Percentiles rank a stretch among this genome's conserved stretches.
phyloP scores from a whole-genome alignment of 2,888 invertebrate genomes.

The Linnaemya tessellans region DNA sequence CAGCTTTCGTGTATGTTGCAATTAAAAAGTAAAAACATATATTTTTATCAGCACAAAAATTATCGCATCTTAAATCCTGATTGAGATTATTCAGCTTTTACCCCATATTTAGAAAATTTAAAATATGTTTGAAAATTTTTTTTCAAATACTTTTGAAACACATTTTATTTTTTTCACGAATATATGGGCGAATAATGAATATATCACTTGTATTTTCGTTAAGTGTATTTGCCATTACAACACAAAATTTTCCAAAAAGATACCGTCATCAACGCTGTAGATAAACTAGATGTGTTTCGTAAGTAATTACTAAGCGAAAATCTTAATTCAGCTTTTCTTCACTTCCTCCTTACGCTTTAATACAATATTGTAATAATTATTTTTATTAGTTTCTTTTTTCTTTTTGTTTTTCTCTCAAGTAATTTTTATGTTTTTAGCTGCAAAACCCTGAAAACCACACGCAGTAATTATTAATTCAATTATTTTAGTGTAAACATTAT shows the following conservation, averaged over 20 bases:
- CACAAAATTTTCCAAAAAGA: conserved; percentile 29
- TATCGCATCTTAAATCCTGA: too few species aligned
- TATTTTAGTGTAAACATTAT: conserved; percentile 81
- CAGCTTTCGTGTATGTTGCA: too few species aligned
- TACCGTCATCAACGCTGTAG: conserved; percentile 38
- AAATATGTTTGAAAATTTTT: too few species aligned
- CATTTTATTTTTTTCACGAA: neutral
- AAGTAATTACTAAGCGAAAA: conserved; percentile 62
- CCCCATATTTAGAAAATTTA: too few species aligned
- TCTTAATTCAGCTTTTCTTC: conserved; percentile 33
- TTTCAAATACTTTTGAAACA: neutral
- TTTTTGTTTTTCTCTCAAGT: conserved; percentile 44
- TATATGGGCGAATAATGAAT: too few species aligned
- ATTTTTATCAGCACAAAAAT: too few species aligned
- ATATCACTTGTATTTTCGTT: neutral
- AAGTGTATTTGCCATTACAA: conserved; percentile 38
- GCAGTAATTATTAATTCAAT: conserved; percentile 83
- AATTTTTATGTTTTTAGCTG: conserved; percentile 77
- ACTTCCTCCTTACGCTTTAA: conserved; percentile 8
- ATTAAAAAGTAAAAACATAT: too few species aligned
- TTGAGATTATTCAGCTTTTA: too few species aligned
- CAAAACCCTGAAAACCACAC: conserved; percentile 82
- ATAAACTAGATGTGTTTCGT: conserved; percentile 49
- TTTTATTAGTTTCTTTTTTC: conserved; percentile 17
- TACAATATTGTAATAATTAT: conserved; percentile 53